Base-by-base conservation (phyloP, 2,888 invertebrate species). In the Drosophila tanythrix region DNA sequence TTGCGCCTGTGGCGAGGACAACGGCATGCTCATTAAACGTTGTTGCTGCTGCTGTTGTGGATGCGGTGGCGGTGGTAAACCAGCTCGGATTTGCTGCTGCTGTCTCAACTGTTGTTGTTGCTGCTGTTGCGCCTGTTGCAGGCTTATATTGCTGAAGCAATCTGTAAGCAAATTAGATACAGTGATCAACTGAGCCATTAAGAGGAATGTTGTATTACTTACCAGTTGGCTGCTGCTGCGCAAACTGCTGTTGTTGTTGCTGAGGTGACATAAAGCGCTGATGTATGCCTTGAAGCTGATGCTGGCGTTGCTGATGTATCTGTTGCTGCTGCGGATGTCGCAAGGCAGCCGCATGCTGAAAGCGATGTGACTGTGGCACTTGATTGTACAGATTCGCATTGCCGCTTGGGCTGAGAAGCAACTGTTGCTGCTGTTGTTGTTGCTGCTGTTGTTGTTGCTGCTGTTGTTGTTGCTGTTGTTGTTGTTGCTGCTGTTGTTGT, bases 351-450 rank as follows among this genome's bases (percentile, higher is more conserved):
- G 89, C 57, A 46, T 91, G 90, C 36, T 80, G 88, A 88, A 83
- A 83, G 38, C 83, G 83, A 63, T 84, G 88, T 53, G 69, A 58
- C 31, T 71, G 53, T 50, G 73, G 68, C 33, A 81, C 84, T 66
- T 76, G 80, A 64, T 85, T 82, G 73, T 88, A 92, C 59, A 91
- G 67, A 78, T 81, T 88, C 46, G 70, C 51, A 38, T 65, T 88
- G 51, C 82, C 83, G 74, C 86, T 89, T 25, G 92, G 92, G 79
- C 89, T 92, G 6, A 90, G 80, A 35, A 91, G 79, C 15, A 89
- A 64, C 67, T 88, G 88, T 31, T 89, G 89, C 15, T 83, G 68
- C 10, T 86, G 83, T 18, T 71, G 77, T 50, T 69, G 79, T 59
- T 86, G 87, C 27, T 90, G 90, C n/a, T 84, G 83, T 36, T 62